These are phyloP conservation scores for Carcharodon carcharias DNA, from an alignment of 2,797 vertebrate species.

Conservation along the genomic window DNA sequence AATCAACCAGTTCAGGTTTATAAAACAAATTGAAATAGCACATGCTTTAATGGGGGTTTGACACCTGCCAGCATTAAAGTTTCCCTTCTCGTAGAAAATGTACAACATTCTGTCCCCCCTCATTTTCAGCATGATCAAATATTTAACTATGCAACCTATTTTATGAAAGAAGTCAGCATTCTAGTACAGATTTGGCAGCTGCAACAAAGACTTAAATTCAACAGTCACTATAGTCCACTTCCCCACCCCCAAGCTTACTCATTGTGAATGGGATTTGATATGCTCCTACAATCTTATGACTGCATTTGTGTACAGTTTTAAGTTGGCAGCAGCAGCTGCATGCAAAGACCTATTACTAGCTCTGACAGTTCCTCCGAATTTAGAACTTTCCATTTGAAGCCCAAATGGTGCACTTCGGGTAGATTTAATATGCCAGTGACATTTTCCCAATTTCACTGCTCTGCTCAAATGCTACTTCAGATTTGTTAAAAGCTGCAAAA, in stretches of 20 bases:
- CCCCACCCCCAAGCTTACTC: background rate
- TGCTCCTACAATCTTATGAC: background rate
- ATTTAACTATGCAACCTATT: background rate
- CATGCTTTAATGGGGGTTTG: background rate
- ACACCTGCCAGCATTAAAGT: background rate
- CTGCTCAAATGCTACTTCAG: background rate
- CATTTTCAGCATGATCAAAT: background rate
- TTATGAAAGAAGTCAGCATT: background rate
- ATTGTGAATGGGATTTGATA: conserved; percentile 8
- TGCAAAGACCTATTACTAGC: background rate
- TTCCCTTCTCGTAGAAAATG: background rate
- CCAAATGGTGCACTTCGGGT: background rate
- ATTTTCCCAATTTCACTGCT: background rate
- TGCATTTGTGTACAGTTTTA: background rate
- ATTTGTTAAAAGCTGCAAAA: background rate
- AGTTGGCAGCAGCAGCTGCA: conserved; percentile 17
- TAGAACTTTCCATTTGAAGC: conserved; percentile 11
- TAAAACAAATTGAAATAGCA: background rate
- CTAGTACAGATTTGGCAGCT: background rate
- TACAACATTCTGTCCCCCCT: background rate
- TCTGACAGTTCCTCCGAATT: background rate
- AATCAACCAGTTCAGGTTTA: background rate
- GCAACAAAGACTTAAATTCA: background rate
- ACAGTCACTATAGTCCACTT: background rate
- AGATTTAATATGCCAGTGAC: background rate